These are phyloP conservation scores for Trichonephila clavata DNA, from an alignment of 1,140 invertebrate genomes.

Conservation along the genomic window DNA sequence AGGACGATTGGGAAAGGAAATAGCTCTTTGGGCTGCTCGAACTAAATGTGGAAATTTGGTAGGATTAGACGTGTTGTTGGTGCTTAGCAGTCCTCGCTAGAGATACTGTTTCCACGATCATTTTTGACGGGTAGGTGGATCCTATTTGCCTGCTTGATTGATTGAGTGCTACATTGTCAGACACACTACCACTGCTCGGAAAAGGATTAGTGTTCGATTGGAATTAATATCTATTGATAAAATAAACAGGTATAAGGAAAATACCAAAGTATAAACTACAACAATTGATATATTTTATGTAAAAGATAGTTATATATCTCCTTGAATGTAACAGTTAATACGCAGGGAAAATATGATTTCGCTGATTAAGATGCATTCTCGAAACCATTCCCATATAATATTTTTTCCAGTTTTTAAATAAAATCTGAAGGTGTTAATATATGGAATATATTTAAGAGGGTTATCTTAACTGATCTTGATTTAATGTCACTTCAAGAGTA, in stretches of 20 bases:
- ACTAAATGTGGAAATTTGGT: constrained; percentile 41
- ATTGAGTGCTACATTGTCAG: constrained; percentile 34
- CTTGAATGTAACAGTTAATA: no score
- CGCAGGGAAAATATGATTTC: no score
- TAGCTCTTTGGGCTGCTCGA: constrained; percentile 56
- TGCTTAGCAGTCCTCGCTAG: not conserved
- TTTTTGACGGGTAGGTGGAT: constrained; percentile 31
- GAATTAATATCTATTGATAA: not conserved
- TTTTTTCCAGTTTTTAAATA: no score
- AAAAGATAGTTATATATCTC: no score
- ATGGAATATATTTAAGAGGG: no score
- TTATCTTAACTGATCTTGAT: no score
- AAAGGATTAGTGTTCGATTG: not conserved
- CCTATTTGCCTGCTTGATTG: constrained; percentile 52
- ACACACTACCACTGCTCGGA: not conserved
- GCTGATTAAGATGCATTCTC: no score
- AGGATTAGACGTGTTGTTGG: constrained; percentile 26
- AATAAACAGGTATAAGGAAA: not conserved
- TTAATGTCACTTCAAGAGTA: no score
- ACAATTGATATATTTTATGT: not conserved
- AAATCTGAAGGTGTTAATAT: no score
- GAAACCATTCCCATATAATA: no score
- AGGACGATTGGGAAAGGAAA: constrained; percentile 52
- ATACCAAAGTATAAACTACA: not conserved
- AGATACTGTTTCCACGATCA: not conserved